Evolutionary conservation across 2,797 vertebrate genomes (phyloP).

Genomic region (Cottoperca gobio): DNA sequence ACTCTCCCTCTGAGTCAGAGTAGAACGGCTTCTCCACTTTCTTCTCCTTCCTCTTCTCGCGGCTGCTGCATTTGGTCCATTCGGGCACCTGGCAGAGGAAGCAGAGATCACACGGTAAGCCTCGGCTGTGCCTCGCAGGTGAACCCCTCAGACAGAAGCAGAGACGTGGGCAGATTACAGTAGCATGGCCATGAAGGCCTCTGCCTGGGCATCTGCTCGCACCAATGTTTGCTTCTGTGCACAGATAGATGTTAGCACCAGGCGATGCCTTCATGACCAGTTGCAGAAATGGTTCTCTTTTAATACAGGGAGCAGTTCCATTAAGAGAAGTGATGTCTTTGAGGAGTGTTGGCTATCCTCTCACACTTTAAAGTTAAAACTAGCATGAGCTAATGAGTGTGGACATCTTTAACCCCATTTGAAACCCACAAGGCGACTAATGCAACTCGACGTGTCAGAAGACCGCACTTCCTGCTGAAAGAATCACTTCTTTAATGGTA

Average conservation of each 20-base stretch:
- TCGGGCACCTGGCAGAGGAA: conserved; percentile 90
- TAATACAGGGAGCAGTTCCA: conserved; percentile 68
- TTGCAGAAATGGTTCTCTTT: conserved; percentile 67
- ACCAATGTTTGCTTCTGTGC: conserved; percentile 19
- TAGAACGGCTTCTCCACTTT: conserved; percentile 98
- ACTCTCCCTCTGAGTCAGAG: conserved; percentile 96
- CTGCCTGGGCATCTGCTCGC: conserved; percentile 75
- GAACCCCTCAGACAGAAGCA: conserved; percentile 53
- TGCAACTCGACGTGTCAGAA: conserved; percentile 35
- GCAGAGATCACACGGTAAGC: conserved; percentile 38
- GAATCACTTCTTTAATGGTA: conserved; percentile 81
- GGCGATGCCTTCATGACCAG: conserved; percentile 84
- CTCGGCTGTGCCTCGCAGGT: neutral
- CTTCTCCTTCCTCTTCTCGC: conserved; percentile 98
- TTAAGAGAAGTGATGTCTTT: conserved; percentile 80
- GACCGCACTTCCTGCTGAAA: conserved; percentile 59
- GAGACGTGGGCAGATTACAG: conserved; percentile 60
- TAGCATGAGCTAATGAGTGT: conserved; percentile 50
- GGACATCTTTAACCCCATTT: conserved; percentile 34
- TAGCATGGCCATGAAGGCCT: conserved; percentile 82
- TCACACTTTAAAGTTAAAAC: conserved; percentile 28
- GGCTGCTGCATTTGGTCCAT: conserved; percentile 97
- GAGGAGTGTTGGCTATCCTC: conserved; percentile 43
- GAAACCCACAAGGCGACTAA: conserved; percentile 36
- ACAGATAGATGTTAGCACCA: conserved; percentile 66